Base-by-base conservation (phyloP, 2,797 vertebrate species). In the Enteromius treurensis region DNA sequence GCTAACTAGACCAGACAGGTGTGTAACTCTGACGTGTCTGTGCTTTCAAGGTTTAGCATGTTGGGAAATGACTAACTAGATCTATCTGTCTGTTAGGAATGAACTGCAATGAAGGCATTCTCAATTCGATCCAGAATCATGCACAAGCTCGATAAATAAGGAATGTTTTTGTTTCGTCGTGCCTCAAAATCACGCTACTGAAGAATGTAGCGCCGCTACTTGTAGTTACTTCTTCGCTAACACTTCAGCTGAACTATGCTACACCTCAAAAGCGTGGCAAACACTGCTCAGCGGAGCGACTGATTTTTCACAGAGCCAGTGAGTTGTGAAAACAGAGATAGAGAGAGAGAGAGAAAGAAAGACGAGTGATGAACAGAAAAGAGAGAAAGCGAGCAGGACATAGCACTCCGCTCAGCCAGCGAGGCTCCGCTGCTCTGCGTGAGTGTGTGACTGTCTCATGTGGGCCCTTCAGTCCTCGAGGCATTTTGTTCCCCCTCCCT, bases 401-500 rank as follows among this genome's bases (percentile, higher is more conserved):
- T 26, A 45, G n/a, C 32, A 15, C 32, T 74, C 49, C 17, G 3
- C 55, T 81, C 68, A 64, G 62, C 37, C 32, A 84, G 40, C 6
- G 70, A 80, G 64, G 60, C 67, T 64, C 29, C 17, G 47, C 70
- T 67, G 58, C 51, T 79, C 32, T 80, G 77, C 53, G 53, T 70
- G 77, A 76, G 80, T 80, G 85, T 82, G 75, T 80, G 77, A 74
- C 77, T 84, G 78, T 84, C 73, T 90, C 86, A 85, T 75, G 73
- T 84, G 86, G 82, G 87, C 82, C 87, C 82, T 84, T 84, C 77
- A 81, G 86, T 75, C 77, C 84, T 64, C 68, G 70, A 82, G 84
- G 87, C 86, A 70, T 88, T 90, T 87, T 84, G 84, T 89, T 89
- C 88, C 89, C 76, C 81, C 83, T 91, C 81, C 90, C 90, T 85